These are phyloP conservation scores for Conus ventricosus DNA, from an alignment of 1,140 invertebrate genomes.

Conservation along the genomic window DNA sequence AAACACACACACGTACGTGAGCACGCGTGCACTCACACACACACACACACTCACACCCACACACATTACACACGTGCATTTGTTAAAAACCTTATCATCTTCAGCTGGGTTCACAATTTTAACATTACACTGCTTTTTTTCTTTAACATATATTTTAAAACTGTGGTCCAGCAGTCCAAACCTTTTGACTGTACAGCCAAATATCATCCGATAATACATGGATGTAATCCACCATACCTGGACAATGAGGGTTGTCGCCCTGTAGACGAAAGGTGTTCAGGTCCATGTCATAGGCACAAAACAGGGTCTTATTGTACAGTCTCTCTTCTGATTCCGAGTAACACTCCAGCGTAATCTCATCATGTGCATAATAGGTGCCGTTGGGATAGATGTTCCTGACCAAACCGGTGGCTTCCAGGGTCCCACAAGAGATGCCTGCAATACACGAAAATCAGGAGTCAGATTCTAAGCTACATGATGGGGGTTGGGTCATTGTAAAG, in stretches of 20 bases:
- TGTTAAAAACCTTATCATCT: too few relatives aligned
- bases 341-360: conserved; percentile 12
- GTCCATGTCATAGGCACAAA: conserved; percentile 49
- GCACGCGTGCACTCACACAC: too few relatives aligned
- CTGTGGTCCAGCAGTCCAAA: too few relatives aligned
- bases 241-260: conserved; percentile 48
- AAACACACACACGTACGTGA: too few relatives aligned
- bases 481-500: too few relatives aligned
- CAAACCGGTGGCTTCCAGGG: conserved; percentile 9
- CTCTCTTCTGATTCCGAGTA: background rate
- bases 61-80: too few relatives aligned
- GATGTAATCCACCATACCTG: conserved; percentile 39
- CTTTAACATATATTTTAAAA: too few relatives aligned
- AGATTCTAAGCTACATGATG: too few relatives aligned
- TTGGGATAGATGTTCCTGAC: conserved; percentile 5
- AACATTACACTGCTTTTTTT: too few relatives aligned
- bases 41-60: too few relatives aligned
- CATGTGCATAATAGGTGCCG: background rate
- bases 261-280: conserved; percentile 40
- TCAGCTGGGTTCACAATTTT: too few relatives aligned
- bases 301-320: conserved; percentile 20
- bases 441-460: background rate
- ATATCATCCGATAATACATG: background rate
- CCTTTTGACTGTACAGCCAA: background rate
- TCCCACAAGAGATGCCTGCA: background rate